Percentiles rank a stretch among this genome's conserved stretches.
These are phyloP conservation scores for Nymphalis urticae DNA, from an alignment of 2,888 invertebrate genomes.

Conservation along the genomic window DNA sequence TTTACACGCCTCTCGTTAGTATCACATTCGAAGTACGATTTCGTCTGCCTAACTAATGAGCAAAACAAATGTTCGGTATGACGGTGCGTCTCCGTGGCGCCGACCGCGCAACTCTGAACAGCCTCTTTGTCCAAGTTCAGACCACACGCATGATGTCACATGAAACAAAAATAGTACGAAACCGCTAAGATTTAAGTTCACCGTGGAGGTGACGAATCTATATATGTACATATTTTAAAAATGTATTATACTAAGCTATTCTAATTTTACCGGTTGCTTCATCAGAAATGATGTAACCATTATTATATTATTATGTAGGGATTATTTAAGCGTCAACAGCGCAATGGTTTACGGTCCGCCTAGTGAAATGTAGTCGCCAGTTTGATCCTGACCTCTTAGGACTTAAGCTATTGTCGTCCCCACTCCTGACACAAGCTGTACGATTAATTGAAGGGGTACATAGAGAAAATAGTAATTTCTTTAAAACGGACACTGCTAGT, in stretches of 20 bases:
- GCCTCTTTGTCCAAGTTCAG: slow-evolving; percentile 29
- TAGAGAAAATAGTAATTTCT: too few relatives aligned
- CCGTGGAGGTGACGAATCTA: slow-evolving; percentile 25
- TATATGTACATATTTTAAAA: background rate
- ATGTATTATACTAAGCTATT: background rate
- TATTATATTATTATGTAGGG: too few relatives aligned
- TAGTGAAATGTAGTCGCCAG: too few relatives aligned
- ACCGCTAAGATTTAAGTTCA: slow-evolving; percentile 26
- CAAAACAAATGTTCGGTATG: slow-evolving; percentile 21
- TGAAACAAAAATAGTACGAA: slow-evolving; percentile 28
- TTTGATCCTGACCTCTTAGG: too few relatives aligned
- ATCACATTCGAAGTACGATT: slow-evolving; percentile 4
- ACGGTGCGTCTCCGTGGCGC: slow-evolving; percentile 29
- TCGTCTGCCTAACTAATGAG: slow-evolving; percentile 16
- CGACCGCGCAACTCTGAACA: slow-evolving; percentile 13
- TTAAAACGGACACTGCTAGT: too few relatives aligned
- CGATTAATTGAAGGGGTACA: too few relatives aligned
- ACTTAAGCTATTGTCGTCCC: too few relatives aligned
- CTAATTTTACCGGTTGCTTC: background rate
- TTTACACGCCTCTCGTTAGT: background rate
- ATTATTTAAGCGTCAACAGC: too few relatives aligned
- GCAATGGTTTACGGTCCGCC: too few relatives aligned
- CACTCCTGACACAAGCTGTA: too few relatives aligned
- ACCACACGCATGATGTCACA: slow-evolving; percentile 32
- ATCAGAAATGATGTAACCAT: too few relatives aligned